Base-by-base conservation (phyloP, 2,888 invertebrate species). In the Hanleya hanleyi region DNA sequence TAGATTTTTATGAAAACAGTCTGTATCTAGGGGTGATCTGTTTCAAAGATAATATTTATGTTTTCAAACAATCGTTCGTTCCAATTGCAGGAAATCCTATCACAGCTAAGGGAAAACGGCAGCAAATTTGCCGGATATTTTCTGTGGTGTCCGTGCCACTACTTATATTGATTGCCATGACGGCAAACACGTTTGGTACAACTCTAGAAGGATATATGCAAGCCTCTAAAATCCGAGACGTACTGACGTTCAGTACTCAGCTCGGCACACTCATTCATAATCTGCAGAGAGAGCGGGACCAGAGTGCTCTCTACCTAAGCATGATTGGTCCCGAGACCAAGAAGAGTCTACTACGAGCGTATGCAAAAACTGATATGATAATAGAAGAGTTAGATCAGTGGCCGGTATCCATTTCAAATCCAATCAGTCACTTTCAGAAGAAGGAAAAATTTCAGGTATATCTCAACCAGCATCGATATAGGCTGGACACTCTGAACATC, bases 41-140 rank as follows among this genome's bases (percentile, higher is more conserved):
- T n/a, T n/a, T n/a, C n/a, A n/a, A n/a, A n/a, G n/a, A n/a, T n/a
- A n/a, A n/a, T n/a, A n/a, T n/a, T n/a, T n/a, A n/a, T n/a, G n/a
- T n/a, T n/a, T n/a, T n/a, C n/a, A n/a, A n/a, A n/a, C n/a, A n/a
- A n/a, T n/a, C 7, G 1, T 7, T 37, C 15, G 12, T n/a, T n/a
- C n/a, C n/a, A n/a, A n/a, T n/a, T n/a, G n/a, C 71, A 86, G 86
- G 83, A 5, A 85, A 86, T 70, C 86, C 86, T 1, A 84, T 85
- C 22, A 85, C 86, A 2, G 79, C 79, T 5, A 70, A 78, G 6
- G 86, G 86, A 0, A 85, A 86, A 71, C 71, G 83, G 33, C 81
- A 84, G 50, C 86, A 86, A 78, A 73, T 85, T 75, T 71, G 84
- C 70, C 84, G 82, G 64, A 85, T 86, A 81, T 70, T 85, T 65